Evolutionary conservation across 2,888 invertebrate species (phyloP).

Genomic region (Sesia apiformis): DNA sequence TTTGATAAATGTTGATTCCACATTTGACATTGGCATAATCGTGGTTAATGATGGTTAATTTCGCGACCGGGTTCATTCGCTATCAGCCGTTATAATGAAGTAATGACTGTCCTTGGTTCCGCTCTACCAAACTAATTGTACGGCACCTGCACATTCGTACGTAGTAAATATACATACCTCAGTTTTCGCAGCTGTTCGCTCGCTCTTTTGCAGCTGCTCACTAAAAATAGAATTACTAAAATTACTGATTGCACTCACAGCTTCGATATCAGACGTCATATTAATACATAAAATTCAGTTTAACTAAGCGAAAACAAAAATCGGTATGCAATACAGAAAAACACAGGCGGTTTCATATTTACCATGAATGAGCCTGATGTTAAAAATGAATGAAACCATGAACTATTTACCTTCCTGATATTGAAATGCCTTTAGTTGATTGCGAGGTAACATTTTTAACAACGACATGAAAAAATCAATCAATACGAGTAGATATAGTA

Average conservation of each 20-base stretch:
- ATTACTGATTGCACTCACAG: constrained; percentile 5
- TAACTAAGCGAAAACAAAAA: no score
- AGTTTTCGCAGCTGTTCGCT: constrained; percentile 52
- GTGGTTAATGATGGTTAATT: not conserved
- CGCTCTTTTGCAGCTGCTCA: constrained; percentile 48
- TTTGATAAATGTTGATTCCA: not conserved
- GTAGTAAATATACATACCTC: constrained; percentile 53
- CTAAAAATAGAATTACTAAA: constrained; percentile 38
- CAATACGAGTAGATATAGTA: no score
- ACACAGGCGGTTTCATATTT: no score
- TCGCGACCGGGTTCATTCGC: constrained; percentile 13
- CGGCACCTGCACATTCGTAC: constrained; percentile 39
- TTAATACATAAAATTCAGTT: no score
- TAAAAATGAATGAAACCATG: no score
- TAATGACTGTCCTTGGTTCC: constrained; percentile 65
- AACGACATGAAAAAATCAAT: no score
- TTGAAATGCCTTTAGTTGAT: no score
- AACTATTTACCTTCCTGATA: no score
- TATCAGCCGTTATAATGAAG: constrained; percentile 50
- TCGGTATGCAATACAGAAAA: no score
- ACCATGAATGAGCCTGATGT: no score
- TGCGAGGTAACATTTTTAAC: no score
- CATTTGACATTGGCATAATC: not conserved
- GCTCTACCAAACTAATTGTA: constrained; percentile 53
- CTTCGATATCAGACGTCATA: not conserved